phyloP scores from a whole-genome alignment of 2,797 vertebrate genomes.

The Rhinoraja longicauda region DNA sequence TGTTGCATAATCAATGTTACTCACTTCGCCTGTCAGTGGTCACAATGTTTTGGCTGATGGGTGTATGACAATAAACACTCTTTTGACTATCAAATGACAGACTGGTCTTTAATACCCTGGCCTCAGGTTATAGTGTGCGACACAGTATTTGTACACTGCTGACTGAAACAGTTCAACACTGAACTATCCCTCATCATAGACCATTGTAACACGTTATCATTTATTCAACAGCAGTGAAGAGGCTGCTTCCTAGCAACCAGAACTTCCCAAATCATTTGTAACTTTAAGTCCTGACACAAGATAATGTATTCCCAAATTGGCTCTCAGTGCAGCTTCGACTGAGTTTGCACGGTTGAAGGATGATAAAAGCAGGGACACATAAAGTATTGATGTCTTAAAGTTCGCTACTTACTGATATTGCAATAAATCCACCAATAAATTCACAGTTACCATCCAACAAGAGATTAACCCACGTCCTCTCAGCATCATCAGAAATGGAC shows the following conservation, averaged over 20 bases:
- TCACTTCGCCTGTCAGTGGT: too few species aligned
- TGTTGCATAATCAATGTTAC: too few species aligned
- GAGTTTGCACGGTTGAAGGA: background rate
- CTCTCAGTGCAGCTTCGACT: background rate
- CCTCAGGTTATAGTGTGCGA: background rate
- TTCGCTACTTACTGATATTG: background rate
- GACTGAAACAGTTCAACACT: background rate
- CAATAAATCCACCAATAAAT: background rate
- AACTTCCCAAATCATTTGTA: background rate
- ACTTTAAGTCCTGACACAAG: conserved; percentile 1
- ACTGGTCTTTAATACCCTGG: background rate
- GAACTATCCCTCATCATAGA: background rate
- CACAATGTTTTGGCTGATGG: too few species aligned
- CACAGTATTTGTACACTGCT: background rate
- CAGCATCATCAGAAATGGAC: background rate
- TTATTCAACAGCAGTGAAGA: conserved; percentile 18
- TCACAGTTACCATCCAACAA: too few species aligned
- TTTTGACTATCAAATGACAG: conserved; percentile 26
- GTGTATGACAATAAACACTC: too few species aligned
- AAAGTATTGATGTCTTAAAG: background rate
- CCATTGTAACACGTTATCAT: background rate
- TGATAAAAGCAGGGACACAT: background rate
- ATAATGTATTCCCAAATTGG: background rate
- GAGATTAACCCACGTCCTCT: background rate
- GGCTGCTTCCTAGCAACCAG: background rate